Percentiles rank a stretch among this genome's conserved stretches.
Conservation (phyloP, 2,113 vertebrate species). For the Sterrhoptilus dennistouni region DNA sequence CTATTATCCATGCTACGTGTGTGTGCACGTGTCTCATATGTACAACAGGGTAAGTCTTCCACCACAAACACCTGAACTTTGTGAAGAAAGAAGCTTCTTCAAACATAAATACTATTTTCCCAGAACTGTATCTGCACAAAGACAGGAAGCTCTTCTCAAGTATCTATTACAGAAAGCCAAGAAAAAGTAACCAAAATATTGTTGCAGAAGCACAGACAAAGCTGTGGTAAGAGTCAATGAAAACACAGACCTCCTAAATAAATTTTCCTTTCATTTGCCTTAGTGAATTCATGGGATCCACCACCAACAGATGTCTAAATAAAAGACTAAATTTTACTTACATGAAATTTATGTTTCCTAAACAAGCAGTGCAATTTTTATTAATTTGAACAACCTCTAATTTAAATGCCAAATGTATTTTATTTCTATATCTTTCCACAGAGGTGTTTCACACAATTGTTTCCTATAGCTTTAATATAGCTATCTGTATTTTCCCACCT, state of each 20-base stretch:
- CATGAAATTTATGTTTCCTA: not conserved
- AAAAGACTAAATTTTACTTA: not conserved
- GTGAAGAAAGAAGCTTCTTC: not conserved
- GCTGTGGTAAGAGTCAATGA: not conserved
- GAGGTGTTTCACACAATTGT: not conserved
- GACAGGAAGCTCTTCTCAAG: not conserved
- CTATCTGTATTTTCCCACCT: not conserved
- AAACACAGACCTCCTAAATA: not conserved
- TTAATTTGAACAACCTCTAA: not conserved
- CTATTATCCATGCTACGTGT: not conserved
- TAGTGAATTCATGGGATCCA: not conserved
- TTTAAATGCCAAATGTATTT: not conserved
- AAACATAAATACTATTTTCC: not conserved
- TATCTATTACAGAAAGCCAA: not conserved
- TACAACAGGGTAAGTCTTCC: not conserved
- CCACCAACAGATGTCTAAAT: not conserved
- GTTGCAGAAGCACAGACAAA: not conserved
- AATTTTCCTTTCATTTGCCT: not conserved
- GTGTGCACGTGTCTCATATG: rapidly evolving
- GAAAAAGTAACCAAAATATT: not conserved
- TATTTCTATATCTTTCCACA: not conserved
- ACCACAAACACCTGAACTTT: not conserved
- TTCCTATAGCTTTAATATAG: not conserved
- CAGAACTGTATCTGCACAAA: not conserved
- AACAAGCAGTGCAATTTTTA: not conserved